Percentiles rank a stretch among this genome's conserved stretches.
phyloP scores from a whole-genome alignment of 2,113 vertebrate species.

The Phyllopteryx taeniolatus region DNA sequence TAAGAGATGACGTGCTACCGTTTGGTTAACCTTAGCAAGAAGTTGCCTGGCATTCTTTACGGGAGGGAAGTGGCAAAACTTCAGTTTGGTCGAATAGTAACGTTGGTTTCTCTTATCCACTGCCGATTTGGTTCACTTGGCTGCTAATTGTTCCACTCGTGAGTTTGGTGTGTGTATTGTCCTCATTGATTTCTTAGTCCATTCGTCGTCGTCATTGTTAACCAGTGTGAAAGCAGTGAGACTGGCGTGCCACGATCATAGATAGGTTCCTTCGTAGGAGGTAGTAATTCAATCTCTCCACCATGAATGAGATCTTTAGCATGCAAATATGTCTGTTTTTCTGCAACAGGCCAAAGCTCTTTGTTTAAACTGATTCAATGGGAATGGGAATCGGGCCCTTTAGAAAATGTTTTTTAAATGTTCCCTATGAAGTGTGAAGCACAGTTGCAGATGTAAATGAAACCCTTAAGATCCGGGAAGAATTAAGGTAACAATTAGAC shows the following conservation, averaged over 20 bases:
- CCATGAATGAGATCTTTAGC: conserved; percentile 43
- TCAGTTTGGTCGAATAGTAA: background rate
- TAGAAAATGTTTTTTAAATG: background rate
- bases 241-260: background rate
- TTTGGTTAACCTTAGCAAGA: background rate
- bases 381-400: conserved; percentile 50
- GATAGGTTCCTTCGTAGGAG: conserved; percentile 17
- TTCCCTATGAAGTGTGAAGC: background rate
- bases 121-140: background rate
- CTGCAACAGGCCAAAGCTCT: conserved; percentile 33
- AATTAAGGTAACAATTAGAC: background rate
- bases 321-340: conserved; percentile 46
- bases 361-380: conserved; percentile 45
- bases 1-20: background rate
- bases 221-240: background rate
- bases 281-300: conserved; percentile 37
- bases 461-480: background rate
- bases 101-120: background rate
- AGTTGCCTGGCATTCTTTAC: background rate
- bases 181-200: background rate
- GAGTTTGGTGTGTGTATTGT: background rate
- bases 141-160: background rate
- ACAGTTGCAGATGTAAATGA: background rate
- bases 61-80: background rate
- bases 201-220: background rate